These are phyloP conservation scores for Catharus minimus DNA, from an alignment of 2,113 vertebrate genomes.

Conservation along the genomic window DNA sequence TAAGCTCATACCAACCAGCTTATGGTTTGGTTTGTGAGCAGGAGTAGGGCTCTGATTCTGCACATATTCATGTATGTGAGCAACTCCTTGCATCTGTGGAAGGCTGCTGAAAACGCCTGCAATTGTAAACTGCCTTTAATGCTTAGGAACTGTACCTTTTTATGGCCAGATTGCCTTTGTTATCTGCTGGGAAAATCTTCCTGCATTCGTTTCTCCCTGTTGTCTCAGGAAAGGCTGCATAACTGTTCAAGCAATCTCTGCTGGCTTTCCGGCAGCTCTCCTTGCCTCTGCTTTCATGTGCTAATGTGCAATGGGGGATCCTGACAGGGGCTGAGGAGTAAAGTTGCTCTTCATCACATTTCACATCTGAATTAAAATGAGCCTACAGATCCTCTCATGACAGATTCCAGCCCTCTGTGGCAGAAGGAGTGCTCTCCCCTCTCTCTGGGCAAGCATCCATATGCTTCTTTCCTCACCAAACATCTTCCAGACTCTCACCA, in stretches of 20 bases:
- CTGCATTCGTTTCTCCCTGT: background rate
- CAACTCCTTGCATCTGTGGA: background rate
- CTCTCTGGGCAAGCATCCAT: accelerated
- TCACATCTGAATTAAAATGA: background rate
- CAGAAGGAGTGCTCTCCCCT: background rate
- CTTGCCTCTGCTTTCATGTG: background rate
- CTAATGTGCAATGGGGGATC: background rate
- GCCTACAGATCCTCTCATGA: background rate
- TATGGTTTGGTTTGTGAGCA: background rate
- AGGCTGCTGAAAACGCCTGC: background rate
- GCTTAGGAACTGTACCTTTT: background rate
- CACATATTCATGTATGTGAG: background rate
- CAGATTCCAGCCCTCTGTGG: background rate
- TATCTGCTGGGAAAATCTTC: slow-evolving; percentile 28
- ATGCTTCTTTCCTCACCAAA: background rate
- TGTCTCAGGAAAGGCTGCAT: background rate
- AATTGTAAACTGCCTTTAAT: background rate
- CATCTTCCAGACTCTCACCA: background rate
- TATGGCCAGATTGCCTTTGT: background rate
- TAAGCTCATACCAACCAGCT: background rate
- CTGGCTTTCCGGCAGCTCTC: background rate
- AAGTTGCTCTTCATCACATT: background rate
- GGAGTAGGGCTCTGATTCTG: background rate
- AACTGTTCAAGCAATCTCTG: background rate
- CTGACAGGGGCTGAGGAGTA: background rate